A percentile compares a stretch with the other conserved stretches of the same genome.
Evolutionary conservation across 2,888 invertebrate genomes (phyloP).

Genomic region (Dromius quadrimaculatus): DNA sequence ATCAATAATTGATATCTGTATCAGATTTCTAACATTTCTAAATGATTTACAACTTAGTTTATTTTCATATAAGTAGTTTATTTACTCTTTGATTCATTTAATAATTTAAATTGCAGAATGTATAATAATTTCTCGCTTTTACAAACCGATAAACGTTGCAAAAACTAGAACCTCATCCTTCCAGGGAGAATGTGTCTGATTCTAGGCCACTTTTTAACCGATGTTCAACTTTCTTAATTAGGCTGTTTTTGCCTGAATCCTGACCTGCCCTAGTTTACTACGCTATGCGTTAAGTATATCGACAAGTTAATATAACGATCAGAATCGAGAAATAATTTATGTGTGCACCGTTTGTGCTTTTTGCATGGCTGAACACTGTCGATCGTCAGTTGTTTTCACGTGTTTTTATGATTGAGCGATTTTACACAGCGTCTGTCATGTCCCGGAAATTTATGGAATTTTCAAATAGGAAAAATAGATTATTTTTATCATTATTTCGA

Average conservation of each 20-base stretch:
- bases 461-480: conserved; percentile 30
- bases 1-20: too few relatives aligned
- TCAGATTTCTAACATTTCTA: too few relatives aligned
- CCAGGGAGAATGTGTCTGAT: background rate
- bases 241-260: conserved; percentile 18
- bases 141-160: background rate
- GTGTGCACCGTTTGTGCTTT: conserved; percentile 34
- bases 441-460: conserved; percentile 33
- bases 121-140: conserved; percentile 22
- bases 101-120: too few relatives aligned
- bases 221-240: conserved; percentile 11
- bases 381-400: conserved; percentile 23
- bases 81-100: too few relatives aligned
- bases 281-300: conserved; percentile 34
- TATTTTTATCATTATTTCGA: conserved; percentile 15
- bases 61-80: too few relatives aligned
- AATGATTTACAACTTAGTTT: too few relatives aligned
- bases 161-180: background rate
- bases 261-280: conserved; percentile 21
- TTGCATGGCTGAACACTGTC: conserved; percentile 38
- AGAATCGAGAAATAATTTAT: conserved; percentile 44
- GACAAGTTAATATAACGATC: conserved; percentile 47
- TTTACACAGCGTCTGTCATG: conserved; percentile 34
- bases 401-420: conserved; percentile 36
- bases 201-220: conserved; percentile 25